Evolutionary conservation across 2,888 invertebrate species (phyloP).

Genomic region (Leptodirus hochenwartii): DNA sequence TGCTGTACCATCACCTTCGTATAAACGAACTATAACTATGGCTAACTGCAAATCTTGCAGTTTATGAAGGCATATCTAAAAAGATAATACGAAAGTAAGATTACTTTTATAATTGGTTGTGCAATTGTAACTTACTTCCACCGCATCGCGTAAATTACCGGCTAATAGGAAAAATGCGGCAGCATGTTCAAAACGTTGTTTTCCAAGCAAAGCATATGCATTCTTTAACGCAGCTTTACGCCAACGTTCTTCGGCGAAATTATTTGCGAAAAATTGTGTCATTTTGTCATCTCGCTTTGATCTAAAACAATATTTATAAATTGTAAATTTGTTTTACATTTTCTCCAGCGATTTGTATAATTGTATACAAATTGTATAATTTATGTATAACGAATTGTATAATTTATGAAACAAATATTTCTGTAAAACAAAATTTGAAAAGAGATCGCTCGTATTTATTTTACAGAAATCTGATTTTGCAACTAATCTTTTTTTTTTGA

Average conservation of each 20-base stretch:
- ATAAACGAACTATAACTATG: slow-evolving; percentile 80
- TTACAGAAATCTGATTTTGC: too few relatives aligned
- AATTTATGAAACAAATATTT: slow-evolving; percentile 8
- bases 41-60: slow-evolving; percentile 91
- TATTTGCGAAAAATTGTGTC: slow-evolving; percentile 89
- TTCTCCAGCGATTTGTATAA: too few relatives aligned
- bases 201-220: slow-evolving; percentile 85
- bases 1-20: slow-evolving; percentile 61
- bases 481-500: too few relatives aligned
- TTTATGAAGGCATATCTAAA: slow-evolving; percentile 68
- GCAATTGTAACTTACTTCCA: slow-evolving; percentile 47
- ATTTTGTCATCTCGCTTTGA: slow-evolving; percentile 79
- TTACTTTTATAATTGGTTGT: slow-evolving; percentile 2
- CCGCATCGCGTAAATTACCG: slow-evolving; percentile 84
- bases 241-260: slow-evolving; percentile 88
- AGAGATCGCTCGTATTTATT: too few relatives aligned
- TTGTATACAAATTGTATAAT: too few relatives aligned
- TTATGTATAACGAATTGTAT: too few relatives aligned
- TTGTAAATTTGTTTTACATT: too few relatives aligned
- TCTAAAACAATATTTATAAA: slow-evolving; percentile 24
- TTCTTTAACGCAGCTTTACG: slow-evolving; percentile 95
- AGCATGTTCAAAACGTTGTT: slow-evolving; percentile 92
- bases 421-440: neutral
- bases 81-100: slow-evolving; percentile 7
- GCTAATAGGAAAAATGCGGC: slow-evolving; percentile 96